These are phyloP conservation scores for Tapera naevia DNA, from an alignment of 2,797 vertebrate genomes.

Conservation along the genomic window DNA sequence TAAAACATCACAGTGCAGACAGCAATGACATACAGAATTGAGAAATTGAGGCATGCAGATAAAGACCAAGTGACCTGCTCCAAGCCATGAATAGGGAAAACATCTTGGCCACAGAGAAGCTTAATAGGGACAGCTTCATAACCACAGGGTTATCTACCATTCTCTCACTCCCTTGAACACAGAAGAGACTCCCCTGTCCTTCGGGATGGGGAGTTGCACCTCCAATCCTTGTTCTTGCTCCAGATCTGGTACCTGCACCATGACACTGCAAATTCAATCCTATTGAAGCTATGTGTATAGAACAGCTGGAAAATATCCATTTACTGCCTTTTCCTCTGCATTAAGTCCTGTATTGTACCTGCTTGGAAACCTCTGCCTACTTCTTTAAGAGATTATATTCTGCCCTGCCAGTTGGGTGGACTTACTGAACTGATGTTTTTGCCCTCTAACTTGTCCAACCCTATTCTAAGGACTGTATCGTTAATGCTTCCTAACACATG, in stretches of 20 bases:
- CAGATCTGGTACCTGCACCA: neutral
- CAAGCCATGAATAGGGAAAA: neutral
- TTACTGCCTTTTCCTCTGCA: neutral
- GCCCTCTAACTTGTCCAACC: neutral
- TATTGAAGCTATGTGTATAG: neutral
- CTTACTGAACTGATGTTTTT: neutral
- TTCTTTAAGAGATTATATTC: neutral
- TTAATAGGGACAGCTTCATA: neutral
- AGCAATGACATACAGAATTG: neutral
- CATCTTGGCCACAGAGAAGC: neutral
- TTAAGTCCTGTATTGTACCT: neutral
- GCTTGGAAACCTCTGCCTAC: neutral
- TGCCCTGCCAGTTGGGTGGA: neutral
- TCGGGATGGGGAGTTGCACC: fast-evolving
- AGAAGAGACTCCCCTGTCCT: neutral
- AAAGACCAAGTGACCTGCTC: neutral
- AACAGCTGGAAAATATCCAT: neutral
- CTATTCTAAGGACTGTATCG: neutral
- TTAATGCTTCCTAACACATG: neutral
- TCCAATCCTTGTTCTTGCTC: neutral
- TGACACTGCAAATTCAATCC: neutral
- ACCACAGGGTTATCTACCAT: neutral
- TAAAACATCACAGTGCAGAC: neutral
- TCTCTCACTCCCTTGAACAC: neutral
- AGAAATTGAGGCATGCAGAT: neutral